A percentile compares a stretch with the other conserved stretches of the same genome.
Conservation (phyloP, 1,140 invertebrate species). For the Cyrtorhinus lividipennis region DNA sequence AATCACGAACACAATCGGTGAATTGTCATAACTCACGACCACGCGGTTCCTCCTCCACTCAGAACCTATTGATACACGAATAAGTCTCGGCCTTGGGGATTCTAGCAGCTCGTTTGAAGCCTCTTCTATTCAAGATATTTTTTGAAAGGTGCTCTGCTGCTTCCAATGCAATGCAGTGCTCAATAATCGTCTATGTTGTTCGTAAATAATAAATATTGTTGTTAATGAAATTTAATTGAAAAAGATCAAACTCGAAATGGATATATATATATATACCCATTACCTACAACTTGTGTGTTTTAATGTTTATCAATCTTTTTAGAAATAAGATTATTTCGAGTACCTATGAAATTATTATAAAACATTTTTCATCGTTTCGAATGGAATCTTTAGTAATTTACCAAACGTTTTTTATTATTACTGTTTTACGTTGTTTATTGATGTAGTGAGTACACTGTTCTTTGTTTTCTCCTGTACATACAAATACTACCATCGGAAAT, state of each 20-base stretch:
- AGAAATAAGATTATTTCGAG: slow-evolving; percentile 2
- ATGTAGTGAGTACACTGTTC: not conserved
- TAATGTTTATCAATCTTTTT: not conserved
- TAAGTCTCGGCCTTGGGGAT: not conserved
- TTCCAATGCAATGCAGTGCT: slow-evolving; percentile 7
- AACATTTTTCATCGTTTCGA: no score
- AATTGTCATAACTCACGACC: no score
- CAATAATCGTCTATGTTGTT: slow-evolving; percentile 9
- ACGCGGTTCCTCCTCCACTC: no score
- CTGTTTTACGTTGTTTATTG: slow-evolving; percentile 8
- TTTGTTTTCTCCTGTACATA: not conserved
- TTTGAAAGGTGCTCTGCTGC: slow-evolving; percentile 7
- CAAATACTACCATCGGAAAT: not conserved
- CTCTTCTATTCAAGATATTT: not conserved
- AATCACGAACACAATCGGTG: no score
- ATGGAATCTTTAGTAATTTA: not conserved
- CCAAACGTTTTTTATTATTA: not conserved
- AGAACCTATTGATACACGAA: no score
- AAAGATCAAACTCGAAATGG: not conserved
- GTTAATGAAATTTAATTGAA: not conserved
- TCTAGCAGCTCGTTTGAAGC: not conserved
- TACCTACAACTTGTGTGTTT: slow-evolving; percentile 1
- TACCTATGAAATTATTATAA: not conserved
- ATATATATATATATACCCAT: not conserved
- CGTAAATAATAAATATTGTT: slow-evolving; percentile 1